Evolutionary conservation across 1,140 invertebrate species (phyloP).

Genomic region (Marisa cornuarietis): DNA sequence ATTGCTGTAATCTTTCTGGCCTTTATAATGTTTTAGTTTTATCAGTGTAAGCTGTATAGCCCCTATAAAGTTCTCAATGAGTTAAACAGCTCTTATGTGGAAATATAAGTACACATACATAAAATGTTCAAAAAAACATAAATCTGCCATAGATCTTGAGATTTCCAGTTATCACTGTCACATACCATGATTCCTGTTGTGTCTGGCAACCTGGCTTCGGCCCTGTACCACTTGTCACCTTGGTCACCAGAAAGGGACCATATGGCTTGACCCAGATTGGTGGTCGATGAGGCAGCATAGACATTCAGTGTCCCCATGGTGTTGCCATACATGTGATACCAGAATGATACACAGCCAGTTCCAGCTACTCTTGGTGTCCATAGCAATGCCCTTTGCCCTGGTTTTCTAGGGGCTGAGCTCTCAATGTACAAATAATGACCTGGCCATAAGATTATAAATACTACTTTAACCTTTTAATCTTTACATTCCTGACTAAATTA

Average conservation of each 20-base stretch:
- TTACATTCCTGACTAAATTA: no score
- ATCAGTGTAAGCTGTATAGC: no score
- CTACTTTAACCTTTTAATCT: no score
- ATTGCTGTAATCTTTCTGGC: no score
- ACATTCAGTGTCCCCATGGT: constrained; percentile 55
- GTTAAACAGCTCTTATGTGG: neutral
- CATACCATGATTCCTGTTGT: constrained; percentile 6
- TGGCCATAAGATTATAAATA: constrained; percentile 7
- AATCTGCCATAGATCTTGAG: no score
- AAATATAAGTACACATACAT: no score
- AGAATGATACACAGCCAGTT: constrained; percentile 69
- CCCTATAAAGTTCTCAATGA: neutral
- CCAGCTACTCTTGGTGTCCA: constrained; percentile 35
- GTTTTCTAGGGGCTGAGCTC: constrained; percentile 71
- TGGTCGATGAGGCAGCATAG: constrained; percentile 26
- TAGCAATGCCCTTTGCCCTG: constrained; percentile 72
- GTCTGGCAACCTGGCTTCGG: constrained; percentile 1
- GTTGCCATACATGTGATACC: constrained; percentile 80
- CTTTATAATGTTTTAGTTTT: no score
- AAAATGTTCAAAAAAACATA: no score
- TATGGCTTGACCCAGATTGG: constrained; percentile 30
- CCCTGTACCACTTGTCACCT: constrained; percentile 43
- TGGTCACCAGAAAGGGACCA: constrained; percentile 48
- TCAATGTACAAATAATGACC: constrained; percentile 82
- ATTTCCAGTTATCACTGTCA: neutral